phyloP scores from a whole-genome alignment of 2,888 invertebrate species.

The Criorhina ranunculi region DNA sequence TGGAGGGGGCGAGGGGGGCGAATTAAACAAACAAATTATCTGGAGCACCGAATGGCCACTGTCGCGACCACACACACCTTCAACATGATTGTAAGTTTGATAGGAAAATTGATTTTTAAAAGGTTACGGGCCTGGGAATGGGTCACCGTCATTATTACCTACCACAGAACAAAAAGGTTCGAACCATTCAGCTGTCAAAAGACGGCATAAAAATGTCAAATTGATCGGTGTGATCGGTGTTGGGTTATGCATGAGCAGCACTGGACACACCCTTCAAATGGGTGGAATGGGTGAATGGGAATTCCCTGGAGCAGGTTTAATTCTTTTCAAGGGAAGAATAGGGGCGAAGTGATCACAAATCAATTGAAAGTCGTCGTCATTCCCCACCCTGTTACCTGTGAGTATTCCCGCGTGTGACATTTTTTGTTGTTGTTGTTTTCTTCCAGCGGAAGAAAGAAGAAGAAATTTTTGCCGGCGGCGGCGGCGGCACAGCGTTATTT shows the following conservation, averaged over 20 bases:
- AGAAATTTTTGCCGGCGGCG: conserved; percentile 33
- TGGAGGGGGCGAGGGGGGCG: conserved; percentile 13
- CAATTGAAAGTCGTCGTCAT: conserved; percentile 23
- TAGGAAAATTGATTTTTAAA: conserved; percentile 72
- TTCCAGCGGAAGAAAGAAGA: background rate
- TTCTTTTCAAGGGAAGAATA: conserved; percentile 6
- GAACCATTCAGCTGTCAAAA: conserved; percentile 67
- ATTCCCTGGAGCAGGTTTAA: conserved; percentile 61
- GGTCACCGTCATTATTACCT: conserved; percentile 56
- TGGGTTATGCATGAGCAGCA: conserved; percentile 58
- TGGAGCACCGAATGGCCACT: conserved; percentile 70
- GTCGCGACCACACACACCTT: conserved; percentile 72
- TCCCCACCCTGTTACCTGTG: too few relatives aligned
- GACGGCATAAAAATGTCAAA: conserved; percentile 68
- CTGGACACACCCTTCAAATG: conserved; percentile 49
- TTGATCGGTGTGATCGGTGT: conserved; percentile 42
- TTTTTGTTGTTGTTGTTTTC: background rate
- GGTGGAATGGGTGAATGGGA: conserved; percentile 31
- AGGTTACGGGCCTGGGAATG: conserved; percentile 66
- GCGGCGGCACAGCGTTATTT: conserved; percentile 59
- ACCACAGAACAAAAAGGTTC: conserved; percentile 73
- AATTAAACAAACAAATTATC: conserved; percentile 66
- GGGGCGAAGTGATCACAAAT: conserved; percentile 58
- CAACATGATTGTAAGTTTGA: conserved; percentile 50
- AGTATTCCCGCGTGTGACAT: background rate